Conservation (phyloP, 2,113 vertebrate genomes). For the Chlorodrepanis virens region DNA sequence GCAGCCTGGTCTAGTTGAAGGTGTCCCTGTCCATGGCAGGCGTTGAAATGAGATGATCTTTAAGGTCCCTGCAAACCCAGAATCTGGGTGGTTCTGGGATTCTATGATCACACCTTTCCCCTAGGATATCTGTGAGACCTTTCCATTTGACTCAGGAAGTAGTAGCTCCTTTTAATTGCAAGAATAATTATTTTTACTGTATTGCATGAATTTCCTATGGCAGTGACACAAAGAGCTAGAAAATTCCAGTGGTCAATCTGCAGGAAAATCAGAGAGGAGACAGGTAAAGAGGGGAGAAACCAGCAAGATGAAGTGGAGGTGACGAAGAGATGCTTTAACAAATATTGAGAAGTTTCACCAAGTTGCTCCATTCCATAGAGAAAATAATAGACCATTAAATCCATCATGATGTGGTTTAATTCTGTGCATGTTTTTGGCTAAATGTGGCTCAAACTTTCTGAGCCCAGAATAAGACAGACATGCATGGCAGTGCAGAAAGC, state of each 20-base stretch:
- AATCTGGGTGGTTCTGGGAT: neutral
- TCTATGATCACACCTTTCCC: neutral
- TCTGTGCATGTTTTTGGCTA: neutral
- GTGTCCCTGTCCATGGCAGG: neutral
- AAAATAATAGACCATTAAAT: neutral
- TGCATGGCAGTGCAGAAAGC: neutral
- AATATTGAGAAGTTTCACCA: neutral
- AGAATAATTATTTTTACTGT: neutral
- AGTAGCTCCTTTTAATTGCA: neutral
- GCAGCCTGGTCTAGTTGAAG: fast-evolving
- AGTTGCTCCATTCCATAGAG: neutral
- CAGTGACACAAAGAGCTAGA: neutral
- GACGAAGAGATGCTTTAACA: neutral
- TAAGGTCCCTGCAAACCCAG: neutral
- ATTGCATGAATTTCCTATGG: neutral
- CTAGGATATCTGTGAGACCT: neutral
- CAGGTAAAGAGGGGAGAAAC: neutral
- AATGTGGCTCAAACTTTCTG: neutral
- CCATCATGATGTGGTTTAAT: neutral
- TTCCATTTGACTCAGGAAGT: neutral
- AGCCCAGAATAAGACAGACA: neutral
- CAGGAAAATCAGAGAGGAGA: neutral
- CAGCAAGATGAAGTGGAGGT: neutral
- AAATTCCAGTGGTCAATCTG: neutral
- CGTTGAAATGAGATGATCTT: neutral